These are phyloP conservation scores for Scomberomorus guttatus DNA, from an alignment of 2,797 vertebrate genomes.

Conservation along the genomic window DNA sequence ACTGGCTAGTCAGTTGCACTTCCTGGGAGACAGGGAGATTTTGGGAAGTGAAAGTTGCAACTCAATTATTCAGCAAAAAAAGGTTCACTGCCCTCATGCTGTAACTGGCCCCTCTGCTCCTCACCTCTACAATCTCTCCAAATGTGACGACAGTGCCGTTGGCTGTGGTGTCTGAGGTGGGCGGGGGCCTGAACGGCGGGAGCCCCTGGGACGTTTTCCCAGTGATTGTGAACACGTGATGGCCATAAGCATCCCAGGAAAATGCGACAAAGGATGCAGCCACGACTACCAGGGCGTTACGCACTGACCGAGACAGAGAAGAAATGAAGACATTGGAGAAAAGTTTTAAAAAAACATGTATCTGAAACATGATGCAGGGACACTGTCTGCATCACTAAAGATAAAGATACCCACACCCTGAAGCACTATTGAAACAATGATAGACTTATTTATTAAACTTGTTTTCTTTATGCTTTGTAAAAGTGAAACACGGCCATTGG, in stretches of 20 bases:
- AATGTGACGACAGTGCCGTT: conserved; percentile 89
- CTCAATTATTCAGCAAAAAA: background rate
- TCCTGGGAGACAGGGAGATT: background rate
- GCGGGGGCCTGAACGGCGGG: conserved; percentile 85
- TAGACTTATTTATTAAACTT: too few species aligned
- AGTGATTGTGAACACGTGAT: conserved; percentile 88
- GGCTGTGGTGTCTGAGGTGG: conserved; percentile 84
- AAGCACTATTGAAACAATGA: background rate
- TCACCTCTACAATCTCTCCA: conserved; percentile 83
- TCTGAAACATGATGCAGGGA: background rate
- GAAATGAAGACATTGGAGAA: background rate
- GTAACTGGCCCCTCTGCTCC: background rate
- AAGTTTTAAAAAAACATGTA: background rate
- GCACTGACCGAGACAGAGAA: conserved; percentile 80
- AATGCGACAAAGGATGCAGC: conserved; percentile 89
- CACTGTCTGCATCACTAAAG: background rate
- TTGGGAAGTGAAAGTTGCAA: conserved; percentile 44
- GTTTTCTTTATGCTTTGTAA: background rate
- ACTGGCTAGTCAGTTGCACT: conserved; percentile 13
- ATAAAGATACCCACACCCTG: background rate
- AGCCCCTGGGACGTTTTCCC: conserved; percentile 90
- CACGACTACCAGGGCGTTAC: conserved; percentile 92
- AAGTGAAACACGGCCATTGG: background rate
- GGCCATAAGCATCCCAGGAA: conserved; percentile 85
- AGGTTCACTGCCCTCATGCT: background rate